phyloP scores from a whole-genome alignment of 2,888 invertebrate genomes.

The Agrypnus murinus region DNA sequence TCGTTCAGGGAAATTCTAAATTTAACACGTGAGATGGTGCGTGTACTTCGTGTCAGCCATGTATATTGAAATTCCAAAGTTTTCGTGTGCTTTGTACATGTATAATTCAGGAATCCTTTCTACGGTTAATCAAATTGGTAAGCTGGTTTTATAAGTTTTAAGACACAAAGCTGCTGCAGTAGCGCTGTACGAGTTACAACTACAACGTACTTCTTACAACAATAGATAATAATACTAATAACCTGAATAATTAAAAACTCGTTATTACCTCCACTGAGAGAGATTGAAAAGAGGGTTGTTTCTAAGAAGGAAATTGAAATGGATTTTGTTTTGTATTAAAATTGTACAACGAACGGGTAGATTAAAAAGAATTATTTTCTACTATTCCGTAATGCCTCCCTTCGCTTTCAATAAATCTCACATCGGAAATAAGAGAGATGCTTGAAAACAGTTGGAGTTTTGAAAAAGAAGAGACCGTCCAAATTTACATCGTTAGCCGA shows the following conservation, averaged over 20 bases:
- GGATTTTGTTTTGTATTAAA: neutral
- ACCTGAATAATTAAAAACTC: neutral
- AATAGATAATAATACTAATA: neutral
- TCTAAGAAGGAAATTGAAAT: slow-evolving; percentile 1
- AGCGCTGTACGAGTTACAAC: neutral
- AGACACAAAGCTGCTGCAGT: neutral
- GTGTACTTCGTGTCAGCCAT: neutral
- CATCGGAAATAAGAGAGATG: slow-evolving; percentile 25
- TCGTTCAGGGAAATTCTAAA: neutral
- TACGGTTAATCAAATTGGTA: slow-evolving; percentile 1
- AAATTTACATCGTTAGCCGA: slow-evolving; percentile 21
- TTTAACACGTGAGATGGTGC: slow-evolving; percentile 17
- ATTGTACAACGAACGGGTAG: neutral
- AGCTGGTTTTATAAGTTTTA: neutral
- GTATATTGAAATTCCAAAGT: slow-evolving; percentile 14
- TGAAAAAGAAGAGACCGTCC: too few species aligned
- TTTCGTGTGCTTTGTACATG: neutral
- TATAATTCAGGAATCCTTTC: slow-evolving; percentile 1
- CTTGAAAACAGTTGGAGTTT: slow-evolving; percentile 20
- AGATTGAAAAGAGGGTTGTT: neutral
- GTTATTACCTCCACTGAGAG: neutral
- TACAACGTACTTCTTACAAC: too few species aligned
- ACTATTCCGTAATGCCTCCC: slow-evolving; percentile 9
- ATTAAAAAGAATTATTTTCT: slow-evolving; percentile 22
- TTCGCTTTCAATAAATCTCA: slow-evolving; percentile 21